Evolutionary conservation across 1,140 invertebrate genomes (phyloP), one percentile per base, ranked within the genome.

Genomic region (Neodiprion virginianus): DNA sequence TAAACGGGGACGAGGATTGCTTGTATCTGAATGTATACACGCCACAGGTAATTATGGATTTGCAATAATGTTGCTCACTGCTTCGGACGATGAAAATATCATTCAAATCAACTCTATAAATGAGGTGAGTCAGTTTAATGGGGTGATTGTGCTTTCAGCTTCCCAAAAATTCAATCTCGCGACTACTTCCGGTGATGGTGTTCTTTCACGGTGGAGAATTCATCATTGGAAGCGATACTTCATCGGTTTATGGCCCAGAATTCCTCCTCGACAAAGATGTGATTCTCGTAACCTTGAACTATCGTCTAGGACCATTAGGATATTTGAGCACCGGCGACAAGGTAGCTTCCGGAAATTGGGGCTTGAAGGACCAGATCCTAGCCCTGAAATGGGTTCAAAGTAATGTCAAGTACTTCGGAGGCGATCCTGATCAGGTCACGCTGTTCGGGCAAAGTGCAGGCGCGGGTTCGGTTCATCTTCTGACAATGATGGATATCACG

Each of bases 1-100:
- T 40, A 40, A 40, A 2, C 50, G 88, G 88, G 12, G 67, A 77
- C 1, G 92, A 93, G 81, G 91, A 93, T 81, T 93, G 92, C 76
- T 82, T 93, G 0, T 92, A 90, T 77, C 79, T 93, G 14, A 93
- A 93, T 78, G 88, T 93, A 14, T 93, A 92, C 82, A 83, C 89
- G 61, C 92, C 92, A 28, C 76, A 81, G 78, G 91, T 92, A 77
- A 79, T 77, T 17, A 2, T 11, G 53, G 53, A 61, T 14, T 61
- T 61, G n/a, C 1, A 11, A 61, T 61, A n/a, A 61, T 8, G n/a
- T n/a, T 4, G 11, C 53, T 12, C 53, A 7, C n/a, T 61, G 2
- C 3, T 61, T 61, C 53, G 7, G 11, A 8, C 53, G 28, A 40
- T 40, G 5, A 40, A 40, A 40, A 40, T 40, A 40, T 40, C 2